Percentiles rank a stretch among this genome's conserved stretches.
phyloP scores from a whole-genome alignment of 2,113 vertebrate genomes.

The Gobiocypris rarus region DNA sequence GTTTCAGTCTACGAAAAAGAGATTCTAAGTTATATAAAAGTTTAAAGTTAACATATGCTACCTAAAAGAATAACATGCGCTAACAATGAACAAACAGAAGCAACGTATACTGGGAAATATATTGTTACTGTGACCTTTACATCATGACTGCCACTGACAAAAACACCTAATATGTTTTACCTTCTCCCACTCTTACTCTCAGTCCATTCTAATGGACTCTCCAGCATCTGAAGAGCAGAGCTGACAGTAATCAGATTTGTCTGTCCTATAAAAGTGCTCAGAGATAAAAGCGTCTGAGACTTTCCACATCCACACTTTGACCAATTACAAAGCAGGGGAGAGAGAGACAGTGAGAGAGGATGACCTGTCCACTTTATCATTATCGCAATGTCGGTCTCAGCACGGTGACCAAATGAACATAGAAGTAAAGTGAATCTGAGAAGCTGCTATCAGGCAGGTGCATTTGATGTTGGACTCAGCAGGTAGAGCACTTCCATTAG shows the following conservation, averaged over 20 bases:
- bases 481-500: conserved; percentile 39
- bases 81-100: not conserved
- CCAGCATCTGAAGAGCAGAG: conserved; percentile 26
- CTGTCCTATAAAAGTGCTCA: conserved; percentile 51
- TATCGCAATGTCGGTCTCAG: conserved; percentile 32
- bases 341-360: conserved; percentile 28
- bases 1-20: not conserved
- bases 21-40: not conserved
- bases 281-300: conserved; percentile 53
- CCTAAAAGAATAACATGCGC: not conserved
- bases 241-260: conserved; percentile 61
- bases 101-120: not conserved
- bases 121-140: conserved; percentile 15
- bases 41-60: not conserved
- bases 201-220: conserved; percentile 54
- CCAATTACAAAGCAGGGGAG: conserved; percentile 46
- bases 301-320: conserved; percentile 46
- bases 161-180: conserved; percentile 22
- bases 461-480: conserved; percentile 32
- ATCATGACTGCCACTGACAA: not conserved
- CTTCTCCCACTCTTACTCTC: conserved; percentile 24
- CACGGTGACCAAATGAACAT: conserved; percentile 44
- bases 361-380: conserved; percentile 38
- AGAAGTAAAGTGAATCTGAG: conserved; percentile 28
- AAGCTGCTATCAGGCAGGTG: conserved; percentile 32